A percentile compares a stretch with the other conserved stretches of the same genome.
These are phyloP conservation scores for Crotalus tigris DNA, from an alignment of 2,113 vertebrate species.

Conservation along the genomic window DNA sequence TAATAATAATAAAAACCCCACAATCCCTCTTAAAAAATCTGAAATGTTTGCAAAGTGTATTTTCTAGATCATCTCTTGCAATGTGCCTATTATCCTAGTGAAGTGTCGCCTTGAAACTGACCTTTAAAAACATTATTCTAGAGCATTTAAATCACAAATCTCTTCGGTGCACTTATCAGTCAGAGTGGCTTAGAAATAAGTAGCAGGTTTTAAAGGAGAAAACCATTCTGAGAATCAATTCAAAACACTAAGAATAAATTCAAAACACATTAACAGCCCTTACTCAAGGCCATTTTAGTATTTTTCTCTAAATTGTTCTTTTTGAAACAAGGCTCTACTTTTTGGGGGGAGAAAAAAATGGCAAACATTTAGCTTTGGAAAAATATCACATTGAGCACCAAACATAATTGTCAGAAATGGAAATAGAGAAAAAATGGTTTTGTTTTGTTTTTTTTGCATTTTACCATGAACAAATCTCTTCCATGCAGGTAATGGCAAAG, in stretches of 20 bases:
- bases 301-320: conserved; percentile 30
- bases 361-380: conserved; percentile 28
- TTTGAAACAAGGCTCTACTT: not conserved
- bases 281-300: conserved; percentile 38
- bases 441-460: not conserved
- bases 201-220: conserved; percentile 13
- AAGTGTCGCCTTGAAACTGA: conserved; percentile 33
- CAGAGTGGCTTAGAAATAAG: conserved; percentile 31
- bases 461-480: not conserved
- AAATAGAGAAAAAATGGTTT: not conserved
- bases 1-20: not conserved
- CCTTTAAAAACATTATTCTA: conserved; percentile 39
- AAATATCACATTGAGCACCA: conserved; percentile 13
- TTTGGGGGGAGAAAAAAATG: not conserved
- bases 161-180: conserved; percentile 26
- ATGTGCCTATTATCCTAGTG: not conserved
- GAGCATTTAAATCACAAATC: conserved; percentile 26
- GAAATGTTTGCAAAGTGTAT: not conserved
- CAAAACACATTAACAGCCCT: conserved; percentile 54
- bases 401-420: conserved; percentile 8
- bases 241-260: conserved; percentile 24
- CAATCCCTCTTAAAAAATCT: not conserved
- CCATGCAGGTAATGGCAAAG: not conserved
- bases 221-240: conserved; percentile 25
- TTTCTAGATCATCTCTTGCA: not conserved